Evolutionary conservation across 1,140 invertebrate species (phyloP).

Genomic region (Tetramorium alpestre): DNA sequence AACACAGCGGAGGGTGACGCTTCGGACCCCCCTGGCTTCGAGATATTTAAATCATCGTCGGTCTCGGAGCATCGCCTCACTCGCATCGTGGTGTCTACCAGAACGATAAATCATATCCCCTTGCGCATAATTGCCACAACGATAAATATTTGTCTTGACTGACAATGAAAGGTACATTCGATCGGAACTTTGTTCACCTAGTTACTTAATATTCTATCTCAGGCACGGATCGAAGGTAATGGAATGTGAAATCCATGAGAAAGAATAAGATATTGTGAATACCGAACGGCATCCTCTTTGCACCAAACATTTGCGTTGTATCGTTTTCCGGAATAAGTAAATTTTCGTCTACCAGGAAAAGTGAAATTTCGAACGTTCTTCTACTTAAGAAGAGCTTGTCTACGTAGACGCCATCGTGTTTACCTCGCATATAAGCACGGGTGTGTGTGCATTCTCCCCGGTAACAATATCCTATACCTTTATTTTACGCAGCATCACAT

Average conservation of each 20-base stretch:
- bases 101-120: slow-evolving; percentile 68
- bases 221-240: neutral
- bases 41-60: slow-evolving; percentile 74
- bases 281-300: neutral
- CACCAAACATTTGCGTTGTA: slow-evolving; percentile 3
- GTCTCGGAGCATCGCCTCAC: slow-evolving; percentile 57
- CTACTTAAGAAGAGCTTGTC: slow-evolving; percentile 33
- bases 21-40: neutral
- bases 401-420: slow-evolving; percentile 31
- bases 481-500: slow-evolving; percentile 58
- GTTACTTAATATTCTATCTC: slow-evolving; percentile 10
- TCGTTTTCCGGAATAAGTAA: slow-evolving; percentile 13
- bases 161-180: slow-evolving; percentile 32
- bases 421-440: slow-evolving; percentile 21
- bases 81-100: slow-evolving; percentile 46
- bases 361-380: slow-evolving; percentile 38
- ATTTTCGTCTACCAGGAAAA: slow-evolving; percentile 15
- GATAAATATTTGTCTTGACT: slow-evolving; percentile 64
- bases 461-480: slow-evolving; percentile 53
- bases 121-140: slow-evolving; percentile 51
- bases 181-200: slow-evolving; percentile 33
- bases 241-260: neutral
- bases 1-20: slow-evolving; percentile 20
- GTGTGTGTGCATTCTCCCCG: slow-evolving; percentile 23
- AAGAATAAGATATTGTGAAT: neutral